phyloP scores from a whole-genome alignment of 2,113 vertebrate species.

The Macquaria ambigua region DNA sequence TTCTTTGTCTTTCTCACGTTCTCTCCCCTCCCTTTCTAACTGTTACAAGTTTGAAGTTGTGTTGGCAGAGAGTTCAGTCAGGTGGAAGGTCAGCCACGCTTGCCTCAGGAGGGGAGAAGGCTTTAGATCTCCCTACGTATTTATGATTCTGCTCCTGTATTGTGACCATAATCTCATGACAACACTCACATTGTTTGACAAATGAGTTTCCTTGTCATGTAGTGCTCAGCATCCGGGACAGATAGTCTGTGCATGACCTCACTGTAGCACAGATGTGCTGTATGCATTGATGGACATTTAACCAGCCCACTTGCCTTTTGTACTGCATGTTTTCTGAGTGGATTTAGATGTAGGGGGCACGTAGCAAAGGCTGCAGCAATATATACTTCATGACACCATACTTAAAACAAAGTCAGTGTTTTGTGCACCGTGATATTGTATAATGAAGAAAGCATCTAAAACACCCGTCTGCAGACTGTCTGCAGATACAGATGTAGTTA shows the following conservation, averaged over 20 bases:
- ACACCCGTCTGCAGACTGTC: not conserved
- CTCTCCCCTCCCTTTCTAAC: slow-evolving; percentile 20
- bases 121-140: slow-evolving; percentile 62
- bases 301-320: slow-evolving; percentile 23
- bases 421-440: not conserved
- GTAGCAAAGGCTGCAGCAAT: not conserved
- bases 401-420: not conserved
- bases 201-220: slow-evolving; percentile 56
- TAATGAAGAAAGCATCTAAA: slow-evolving; percentile 12
- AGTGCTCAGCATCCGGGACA: slow-evolving; percentile 35
- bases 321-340: not conserved
- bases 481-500: slow-evolving; percentile 25
- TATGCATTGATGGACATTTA: slow-evolving; percentile 22
- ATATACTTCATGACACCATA: not conserved
- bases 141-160: slow-evolving; percentile 66
- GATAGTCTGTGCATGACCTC: slow-evolving; percentile 50
- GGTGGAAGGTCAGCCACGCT: slow-evolving; percentile 61
- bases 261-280: slow-evolving; percentile 51
- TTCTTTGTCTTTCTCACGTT: slow-evolving; percentile 56
- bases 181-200: slow-evolving; percentile 71
- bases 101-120: slow-evolving; percentile 34
- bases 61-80: slow-evolving; percentile 57
- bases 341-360: not conserved
- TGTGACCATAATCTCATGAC: slow-evolving; percentile 59
- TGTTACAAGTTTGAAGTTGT: slow-evolving; percentile 51